phyloP scores from a whole-genome alignment of 2,888 invertebrate species.

The Pandemis corylana region DNA sequence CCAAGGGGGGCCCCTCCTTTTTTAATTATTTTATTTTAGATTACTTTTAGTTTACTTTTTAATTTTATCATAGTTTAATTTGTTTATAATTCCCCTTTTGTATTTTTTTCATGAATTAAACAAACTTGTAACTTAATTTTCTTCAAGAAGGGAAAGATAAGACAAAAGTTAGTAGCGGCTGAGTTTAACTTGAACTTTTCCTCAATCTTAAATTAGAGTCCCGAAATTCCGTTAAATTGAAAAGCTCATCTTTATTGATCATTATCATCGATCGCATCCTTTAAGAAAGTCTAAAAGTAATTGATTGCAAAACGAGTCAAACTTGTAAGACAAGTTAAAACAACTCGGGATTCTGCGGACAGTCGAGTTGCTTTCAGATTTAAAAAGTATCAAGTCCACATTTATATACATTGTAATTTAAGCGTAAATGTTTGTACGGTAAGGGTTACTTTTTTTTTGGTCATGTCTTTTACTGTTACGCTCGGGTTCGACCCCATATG shows the following conservation, averaged over 20 bases:
- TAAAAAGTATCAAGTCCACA: background rate
- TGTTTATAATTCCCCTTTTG: too few relatives aligned
- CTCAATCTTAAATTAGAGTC: background rate
- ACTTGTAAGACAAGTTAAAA: background rate
- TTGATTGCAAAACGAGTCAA: background rate
- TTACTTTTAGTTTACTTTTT: too few relatives aligned
- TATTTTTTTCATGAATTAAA: too few relatives aligned
- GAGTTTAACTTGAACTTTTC: background rate
- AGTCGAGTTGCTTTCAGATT: background rate
- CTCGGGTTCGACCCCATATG: background rate
- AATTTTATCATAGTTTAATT: too few relatives aligned
- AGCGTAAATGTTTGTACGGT: background rate
- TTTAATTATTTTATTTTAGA: too few relatives aligned
- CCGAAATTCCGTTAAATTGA: background rate
- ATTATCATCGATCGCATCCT: background rate
- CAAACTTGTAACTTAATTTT: too few relatives aligned
- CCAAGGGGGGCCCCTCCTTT: too few relatives aligned
- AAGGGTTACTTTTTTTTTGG: background rate
- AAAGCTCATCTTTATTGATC: background rate
- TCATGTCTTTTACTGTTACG: background rate
- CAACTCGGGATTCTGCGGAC: background rate
- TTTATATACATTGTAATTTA: background rate
- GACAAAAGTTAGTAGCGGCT: background rate
- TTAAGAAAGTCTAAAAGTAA: background rate
- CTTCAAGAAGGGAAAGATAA: too few relatives aligned